phyloP scores from a whole-genome alignment of 1,140 invertebrate genomes.

The Dendrolimus kikuchii region DNA sequence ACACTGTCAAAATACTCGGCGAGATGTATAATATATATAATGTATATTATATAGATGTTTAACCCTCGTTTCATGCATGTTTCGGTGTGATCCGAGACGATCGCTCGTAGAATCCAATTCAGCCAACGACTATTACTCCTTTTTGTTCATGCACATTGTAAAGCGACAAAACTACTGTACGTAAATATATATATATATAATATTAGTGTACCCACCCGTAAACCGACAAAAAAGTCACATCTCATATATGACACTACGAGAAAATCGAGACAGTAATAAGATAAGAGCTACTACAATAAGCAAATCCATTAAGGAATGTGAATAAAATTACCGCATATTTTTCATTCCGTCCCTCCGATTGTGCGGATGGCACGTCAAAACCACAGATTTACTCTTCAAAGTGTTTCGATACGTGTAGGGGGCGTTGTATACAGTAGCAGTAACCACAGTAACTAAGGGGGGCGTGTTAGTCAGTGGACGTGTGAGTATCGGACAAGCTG shows the following conservation, averaged over 20 bases:
- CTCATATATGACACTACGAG: conserved; percentile 59
- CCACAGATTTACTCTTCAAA: conserved; percentile 42
- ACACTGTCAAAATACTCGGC: conserved; percentile 56
- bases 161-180: conserved; percentile 69
- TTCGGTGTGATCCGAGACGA: conserved; percentile 32
- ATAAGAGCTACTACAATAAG: conserved; percentile 67
- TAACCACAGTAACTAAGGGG: conserved; percentile 8
- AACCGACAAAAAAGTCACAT: conserved; percentile 49
- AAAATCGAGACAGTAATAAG: conserved; percentile 65
- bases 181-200: conserved; percentile 59
- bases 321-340: conserved; percentile 60
- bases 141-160: conserved; percentile 63
- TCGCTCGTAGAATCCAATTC: conserved; percentile 32
- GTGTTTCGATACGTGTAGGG: conserved; percentile 22
- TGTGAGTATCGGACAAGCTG: conserved; percentile 31
- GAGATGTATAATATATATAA: conserved; percentile 14
- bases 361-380: conserved; percentile 51
- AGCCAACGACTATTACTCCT: conserved; percentile 48
- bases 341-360: conserved; percentile 47
- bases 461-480: conserved; percentile 29
- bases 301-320: conserved; percentile 63
- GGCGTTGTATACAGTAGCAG: conserved; percentile 13
- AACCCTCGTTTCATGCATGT: conserved; percentile 40
- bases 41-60: too few species aligned
- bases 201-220: conserved; percentile 68